Percentiles rank a stretch among this genome's conserved stretches.
phyloP scores from a whole-genome alignment of 2,888 invertebrate genomes.

The Aphodius sticticus region DNA sequence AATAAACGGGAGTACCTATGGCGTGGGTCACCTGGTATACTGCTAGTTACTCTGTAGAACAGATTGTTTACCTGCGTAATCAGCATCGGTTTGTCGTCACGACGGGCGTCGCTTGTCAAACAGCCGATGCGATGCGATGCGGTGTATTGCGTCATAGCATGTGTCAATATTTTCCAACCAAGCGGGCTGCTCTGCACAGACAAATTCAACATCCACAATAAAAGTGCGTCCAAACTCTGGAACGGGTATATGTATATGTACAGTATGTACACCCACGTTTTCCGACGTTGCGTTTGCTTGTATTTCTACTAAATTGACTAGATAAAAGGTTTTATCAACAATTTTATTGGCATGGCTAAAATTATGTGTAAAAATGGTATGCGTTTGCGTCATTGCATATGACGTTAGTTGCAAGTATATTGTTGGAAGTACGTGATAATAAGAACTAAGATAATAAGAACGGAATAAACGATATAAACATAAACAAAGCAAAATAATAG shows the following conservation, averaged over 20 bases:
- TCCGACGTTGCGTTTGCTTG: background rate
- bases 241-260: background rate
- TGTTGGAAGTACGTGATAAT: too few species aligned
- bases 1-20: too few species aligned
- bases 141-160: background rate
- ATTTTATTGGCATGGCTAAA: background rate
- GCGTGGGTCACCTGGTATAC: too few species aligned
- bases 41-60: background rate
- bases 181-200: background rate
- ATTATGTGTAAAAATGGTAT: background rate
- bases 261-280: background rate
- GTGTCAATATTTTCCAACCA: background rate
- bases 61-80: background rate
- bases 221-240: background rate
- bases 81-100: background rate
- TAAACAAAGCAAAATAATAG: too few species aligned
- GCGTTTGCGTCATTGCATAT: background rate
- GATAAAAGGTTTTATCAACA: background rate
- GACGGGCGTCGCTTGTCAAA: background rate
- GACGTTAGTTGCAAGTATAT: too few species aligned
- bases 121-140: background rate
- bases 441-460: too few species aligned
- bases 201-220: background rate
- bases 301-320: background rate
- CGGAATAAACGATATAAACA: too few species aligned